Percentiles rank a stretch among this genome's conserved stretches.
Evolutionary conservation across 1,140 invertebrate genomes (phyloP).

Genomic region (Drosophila lacteicornis): DNA sequence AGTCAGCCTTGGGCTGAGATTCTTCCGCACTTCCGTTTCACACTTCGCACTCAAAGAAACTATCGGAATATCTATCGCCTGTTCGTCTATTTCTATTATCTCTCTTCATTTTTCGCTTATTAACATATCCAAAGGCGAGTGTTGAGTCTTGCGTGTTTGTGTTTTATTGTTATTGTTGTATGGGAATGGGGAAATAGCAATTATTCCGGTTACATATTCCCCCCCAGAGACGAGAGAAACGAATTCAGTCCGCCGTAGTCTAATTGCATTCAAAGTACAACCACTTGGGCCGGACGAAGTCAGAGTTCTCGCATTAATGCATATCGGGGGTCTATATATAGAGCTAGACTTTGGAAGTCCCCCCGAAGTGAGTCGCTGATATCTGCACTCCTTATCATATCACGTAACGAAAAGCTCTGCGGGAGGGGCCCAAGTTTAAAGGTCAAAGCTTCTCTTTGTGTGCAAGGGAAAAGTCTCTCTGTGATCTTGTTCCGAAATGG

Average conservation of each 20-base stretch:
- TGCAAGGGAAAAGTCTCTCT: conserved; percentile 17
- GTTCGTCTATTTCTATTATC: conserved; percentile 27
- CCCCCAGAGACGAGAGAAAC: conserved; percentile 1
- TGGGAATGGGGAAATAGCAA: conserved; percentile 25
- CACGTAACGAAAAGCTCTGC: neutral
- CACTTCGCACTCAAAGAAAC: conserved; percentile 55
- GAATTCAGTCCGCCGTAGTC: conserved; percentile 28
- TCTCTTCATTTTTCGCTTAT: conserved; percentile 47
- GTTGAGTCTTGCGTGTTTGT: conserved; percentile 17
- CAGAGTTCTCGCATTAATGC: conserved; percentile 56
- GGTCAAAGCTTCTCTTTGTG: conserved; percentile 52
- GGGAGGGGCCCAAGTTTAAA: conserved; percentile 41
- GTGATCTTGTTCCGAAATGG: neutral
- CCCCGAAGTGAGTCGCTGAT: conserved; percentile 6
- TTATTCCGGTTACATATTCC: conserved; percentile 29
- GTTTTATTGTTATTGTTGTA: conserved; percentile 11
- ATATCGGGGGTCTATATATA: conserved; percentile 4
- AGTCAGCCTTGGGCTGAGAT: conserved; percentile 72
- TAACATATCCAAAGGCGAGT: conserved; percentile 60
- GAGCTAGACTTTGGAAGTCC: conserved; percentile 39
- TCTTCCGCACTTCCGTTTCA: conserved; percentile 81
- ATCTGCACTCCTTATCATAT: conserved; percentile 63
- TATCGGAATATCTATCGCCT: conserved; percentile 43
- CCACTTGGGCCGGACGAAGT: conserved; percentile 16
- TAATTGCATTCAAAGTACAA: conserved; percentile 56